phyloP scores from a whole-genome alignment of 2,113 vertebrate genomes.

The Tragelaphus scriptus region DNA sequence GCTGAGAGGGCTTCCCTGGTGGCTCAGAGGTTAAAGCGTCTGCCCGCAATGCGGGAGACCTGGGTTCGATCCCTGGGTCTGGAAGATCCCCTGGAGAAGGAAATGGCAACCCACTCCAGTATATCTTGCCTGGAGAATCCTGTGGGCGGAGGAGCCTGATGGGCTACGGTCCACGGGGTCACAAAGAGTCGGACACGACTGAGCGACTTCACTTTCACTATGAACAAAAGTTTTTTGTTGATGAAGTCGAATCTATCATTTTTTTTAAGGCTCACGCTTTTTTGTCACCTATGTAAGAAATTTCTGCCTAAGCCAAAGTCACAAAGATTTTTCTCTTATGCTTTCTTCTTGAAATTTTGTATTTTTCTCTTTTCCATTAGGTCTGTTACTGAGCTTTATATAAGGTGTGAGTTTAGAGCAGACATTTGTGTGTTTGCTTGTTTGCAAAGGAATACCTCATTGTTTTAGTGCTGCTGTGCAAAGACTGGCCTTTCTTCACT shows the following conservation, averaged over 20 bases:
- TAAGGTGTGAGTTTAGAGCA: neutral
- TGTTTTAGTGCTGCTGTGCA: too few species aligned
- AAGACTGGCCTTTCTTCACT: neutral
- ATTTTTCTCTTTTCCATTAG: neutral
- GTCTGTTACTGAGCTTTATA: neutral
- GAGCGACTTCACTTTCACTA: too few species aligned
- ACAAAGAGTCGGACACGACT: too few species aligned
- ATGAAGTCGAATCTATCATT: neutral
- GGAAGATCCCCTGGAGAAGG: too few species aligned
- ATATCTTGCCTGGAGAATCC: too few species aligned
- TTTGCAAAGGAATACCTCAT: accelerated
- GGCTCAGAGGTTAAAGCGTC: too few species aligned
- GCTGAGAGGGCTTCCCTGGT: too few species aligned
- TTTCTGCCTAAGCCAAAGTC: neutral
- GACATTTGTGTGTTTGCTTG: neutral
- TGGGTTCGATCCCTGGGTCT: too few species aligned
- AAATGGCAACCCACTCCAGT: too few species aligned
- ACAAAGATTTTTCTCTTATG: neutral
- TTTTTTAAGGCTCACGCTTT: neutral
- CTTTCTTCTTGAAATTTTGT: neutral
- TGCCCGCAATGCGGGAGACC: too few species aligned
- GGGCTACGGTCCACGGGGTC: too few species aligned
- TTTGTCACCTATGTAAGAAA: neutral
- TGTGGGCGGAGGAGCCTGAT: too few species aligned
- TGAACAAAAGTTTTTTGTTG: neutral